phyloP scores from a whole-genome alignment of 2,797 vertebrate genomes.

The Austrolebias charrua region DNA sequence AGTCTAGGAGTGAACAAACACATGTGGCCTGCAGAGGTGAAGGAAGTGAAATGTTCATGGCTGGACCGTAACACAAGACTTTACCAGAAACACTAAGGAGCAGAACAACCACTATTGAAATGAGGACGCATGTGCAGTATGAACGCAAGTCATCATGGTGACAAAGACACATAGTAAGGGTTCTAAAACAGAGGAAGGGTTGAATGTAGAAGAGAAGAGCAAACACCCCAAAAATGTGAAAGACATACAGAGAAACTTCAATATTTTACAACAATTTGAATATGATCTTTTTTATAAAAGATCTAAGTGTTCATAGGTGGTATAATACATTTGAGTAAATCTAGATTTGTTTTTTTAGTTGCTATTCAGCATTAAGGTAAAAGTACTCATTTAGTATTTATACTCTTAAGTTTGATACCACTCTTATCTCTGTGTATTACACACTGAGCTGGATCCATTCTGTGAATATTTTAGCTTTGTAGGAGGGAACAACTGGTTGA shows the following conservation, averaged over 20 bases:
- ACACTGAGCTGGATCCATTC: too few relatives aligned
- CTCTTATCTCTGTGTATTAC: conserved; percentile 11
- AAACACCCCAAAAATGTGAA: conserved; percentile 72
- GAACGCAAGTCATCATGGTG: conserved; percentile 22
- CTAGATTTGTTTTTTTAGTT: background rate
- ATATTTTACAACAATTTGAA: conserved; percentile 29
- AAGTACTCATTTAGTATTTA: too few relatives aligned
- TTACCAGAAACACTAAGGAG: conserved; percentile 22
- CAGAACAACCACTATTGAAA: conserved; percentile 67
- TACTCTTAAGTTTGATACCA: background rate
- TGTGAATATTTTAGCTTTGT: conserved; percentile 9
- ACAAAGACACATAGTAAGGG: conserved; percentile 7
- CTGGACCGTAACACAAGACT: conserved; percentile 30
- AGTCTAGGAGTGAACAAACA: conserved; percentile 28
- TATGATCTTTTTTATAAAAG: conserved; percentile 10
- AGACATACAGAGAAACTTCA: conserved; percentile 50
- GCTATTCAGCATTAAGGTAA: background rate
- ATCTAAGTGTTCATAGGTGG: conserved; percentile 9
- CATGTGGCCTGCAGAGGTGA: conserved; percentile 30
- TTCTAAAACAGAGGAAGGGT: conserved; percentile 24
- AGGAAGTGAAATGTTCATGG: conserved; percentile 30
- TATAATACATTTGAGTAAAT: conserved; percentile 2
- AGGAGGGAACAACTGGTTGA: background rate
- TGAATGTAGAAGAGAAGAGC: conserved; percentile 70
- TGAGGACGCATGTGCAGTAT: conserved; percentile 42